Percentiles rank a stretch among this genome's conserved stretches.
phyloP scores from a whole-genome alignment of 2,888 invertebrate species.

The Cheilosia pagana region DNA sequence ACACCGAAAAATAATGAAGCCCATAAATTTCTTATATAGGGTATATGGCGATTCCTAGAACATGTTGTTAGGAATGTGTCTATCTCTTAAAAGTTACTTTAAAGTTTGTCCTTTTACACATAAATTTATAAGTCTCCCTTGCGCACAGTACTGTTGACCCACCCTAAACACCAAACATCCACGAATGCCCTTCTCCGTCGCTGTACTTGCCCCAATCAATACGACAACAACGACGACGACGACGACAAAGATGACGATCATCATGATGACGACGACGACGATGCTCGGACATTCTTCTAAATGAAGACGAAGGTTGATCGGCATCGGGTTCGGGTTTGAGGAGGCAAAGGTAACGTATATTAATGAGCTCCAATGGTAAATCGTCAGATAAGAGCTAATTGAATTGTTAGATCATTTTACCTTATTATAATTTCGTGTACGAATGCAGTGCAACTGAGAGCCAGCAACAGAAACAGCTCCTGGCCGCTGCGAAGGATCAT shows the following conservation, averaged over 20 bases:
- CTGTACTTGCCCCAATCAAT: slow-evolving; percentile 10
- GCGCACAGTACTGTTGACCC: slow-evolving; percentile 38
- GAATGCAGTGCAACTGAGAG: slow-evolving; percentile 54
- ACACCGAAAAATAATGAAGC: too few species aligned
- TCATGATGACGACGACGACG: slow-evolving; percentile 57
- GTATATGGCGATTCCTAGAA: too few species aligned
- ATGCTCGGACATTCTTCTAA: slow-evolving; percentile 68
- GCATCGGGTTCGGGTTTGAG: slow-evolving; percentile 1
- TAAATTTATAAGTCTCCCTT: neutral
- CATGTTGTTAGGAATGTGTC: too few species aligned
- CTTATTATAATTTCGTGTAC: slow-evolving; percentile 74
- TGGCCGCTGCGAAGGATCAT: neutral
- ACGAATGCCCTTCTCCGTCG: slow-evolving; percentile 17
- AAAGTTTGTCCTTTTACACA: too few species aligned
- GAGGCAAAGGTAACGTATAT: slow-evolving; percentile 70
- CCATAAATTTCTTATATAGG: too few species aligned
- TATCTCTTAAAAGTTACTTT: too few species aligned
- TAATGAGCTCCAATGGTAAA: slow-evolving; percentile 77
- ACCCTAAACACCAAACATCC: slow-evolving; percentile 36
- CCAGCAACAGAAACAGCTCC: slow-evolving; percentile 2
- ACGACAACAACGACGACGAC: neutral
- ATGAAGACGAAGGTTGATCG: slow-evolving; percentile 67
- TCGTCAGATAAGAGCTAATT: slow-evolving; percentile 78
- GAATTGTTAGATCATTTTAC: slow-evolving; percentile 78
- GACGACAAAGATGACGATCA: slow-evolving; percentile 57